A percentile compares a stretch with the other conserved stretches of the same genome.
phyloP scores from a whole-genome alignment of 1,140 invertebrate species.

The Papilio dardanus region DNA sequence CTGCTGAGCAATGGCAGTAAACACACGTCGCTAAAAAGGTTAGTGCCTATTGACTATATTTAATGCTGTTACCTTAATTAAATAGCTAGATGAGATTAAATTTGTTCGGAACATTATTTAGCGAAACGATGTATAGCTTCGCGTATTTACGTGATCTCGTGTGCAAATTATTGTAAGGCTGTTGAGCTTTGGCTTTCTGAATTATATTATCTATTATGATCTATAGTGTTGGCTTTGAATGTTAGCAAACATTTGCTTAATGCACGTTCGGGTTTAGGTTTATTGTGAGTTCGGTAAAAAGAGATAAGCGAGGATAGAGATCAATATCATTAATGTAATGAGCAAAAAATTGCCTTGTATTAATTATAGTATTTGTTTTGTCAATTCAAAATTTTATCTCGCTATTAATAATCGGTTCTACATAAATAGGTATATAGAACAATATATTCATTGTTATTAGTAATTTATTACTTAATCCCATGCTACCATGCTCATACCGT shows the following conservation, averaged over 20 bases:
- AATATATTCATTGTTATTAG: slow-evolving; percentile 8
- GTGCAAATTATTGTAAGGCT: background rate
- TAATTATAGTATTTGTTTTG: background rate
- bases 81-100: background rate
- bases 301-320: background rate
- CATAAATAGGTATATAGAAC: background rate
- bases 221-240: background rate
- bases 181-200: background rate
- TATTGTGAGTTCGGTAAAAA: background rate
- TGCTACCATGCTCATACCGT: background rate
- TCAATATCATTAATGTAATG: background rate
- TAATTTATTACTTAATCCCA: slow-evolving; percentile 17
- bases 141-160: background rate
- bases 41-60: slow-evolving; percentile 48
- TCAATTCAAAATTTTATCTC: background rate
- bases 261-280: background rate
- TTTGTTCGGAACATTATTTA: background rate
- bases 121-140: background rate
- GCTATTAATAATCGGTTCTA: background rate
- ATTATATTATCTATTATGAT: background rate
- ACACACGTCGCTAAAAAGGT: slow-evolving; percentile 85
- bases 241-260: background rate
- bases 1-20: slow-evolving; percentile 84
- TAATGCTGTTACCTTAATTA: slow-evolving; percentile 26
- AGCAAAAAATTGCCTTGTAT: background rate